phyloP scores from a whole-genome alignment of 1,140 invertebrate species.

The Atta cephalotes region DNA sequence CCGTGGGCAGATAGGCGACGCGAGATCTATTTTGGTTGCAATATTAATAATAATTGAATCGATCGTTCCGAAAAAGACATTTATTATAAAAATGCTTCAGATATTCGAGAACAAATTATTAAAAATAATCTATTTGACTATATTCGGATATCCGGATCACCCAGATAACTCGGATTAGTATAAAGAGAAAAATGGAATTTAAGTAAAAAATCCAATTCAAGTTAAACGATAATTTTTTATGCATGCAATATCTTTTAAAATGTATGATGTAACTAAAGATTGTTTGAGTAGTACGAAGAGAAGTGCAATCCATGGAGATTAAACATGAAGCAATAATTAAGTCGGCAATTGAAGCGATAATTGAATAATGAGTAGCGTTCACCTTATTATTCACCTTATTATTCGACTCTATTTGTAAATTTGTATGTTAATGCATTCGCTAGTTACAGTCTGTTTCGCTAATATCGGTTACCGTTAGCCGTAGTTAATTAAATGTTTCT shows the following conservation, averaged over 20 bases:
- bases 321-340: constrained; percentile 23
- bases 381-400: constrained; percentile 37
- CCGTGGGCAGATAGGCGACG: constrained; percentile 84
- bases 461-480: constrained; percentile 50
- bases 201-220: not conserved
- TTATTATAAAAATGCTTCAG: not conserved
- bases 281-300: not conserved
- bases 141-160: not conserved
- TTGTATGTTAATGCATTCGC: constrained; percentile 41
- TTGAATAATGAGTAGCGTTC: constrained; percentile 41
- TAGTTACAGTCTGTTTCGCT: constrained; percentile 39
- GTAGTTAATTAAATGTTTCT: constrained; percentile 46
- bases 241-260: not conserved
- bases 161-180: not conserved
- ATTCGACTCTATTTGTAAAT: constrained; percentile 32
- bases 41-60: not conserved
- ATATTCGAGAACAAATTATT: not conserved
- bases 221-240: not conserved
- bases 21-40: constrained; percentile 75
- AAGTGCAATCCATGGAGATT: not conserved
- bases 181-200: not conserved
- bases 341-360: constrained; percentile 49
- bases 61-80: not conserved
- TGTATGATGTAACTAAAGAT: constrained; percentile 13
- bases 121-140: not conserved